Evolutionary conservation across 2,888 invertebrate species (phyloP).

Genomic region (Drosophila atroscutellata): DNA sequence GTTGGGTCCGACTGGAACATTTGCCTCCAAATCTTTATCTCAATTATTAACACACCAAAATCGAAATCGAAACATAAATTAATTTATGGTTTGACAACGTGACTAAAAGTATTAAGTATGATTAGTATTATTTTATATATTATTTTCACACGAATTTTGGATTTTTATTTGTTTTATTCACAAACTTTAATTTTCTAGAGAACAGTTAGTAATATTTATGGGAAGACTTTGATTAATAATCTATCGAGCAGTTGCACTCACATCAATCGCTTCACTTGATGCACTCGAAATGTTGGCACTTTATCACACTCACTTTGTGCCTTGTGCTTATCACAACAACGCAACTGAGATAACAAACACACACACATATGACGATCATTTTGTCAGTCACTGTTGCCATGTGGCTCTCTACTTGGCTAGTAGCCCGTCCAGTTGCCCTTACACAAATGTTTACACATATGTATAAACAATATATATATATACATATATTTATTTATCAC

Average conservation of each 20-base stretch:
- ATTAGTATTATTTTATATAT: background rate
- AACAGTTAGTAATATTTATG: background rate
- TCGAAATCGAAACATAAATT: background rate
- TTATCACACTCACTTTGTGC: constrained; percentile 23
- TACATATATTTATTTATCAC: constrained; percentile 39
- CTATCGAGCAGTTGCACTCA: background rate
- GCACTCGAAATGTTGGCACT: constrained; percentile 41
- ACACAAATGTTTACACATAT: background rate
- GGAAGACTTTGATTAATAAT: background rate
- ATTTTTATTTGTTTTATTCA: background rate
- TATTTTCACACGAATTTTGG: background rate
- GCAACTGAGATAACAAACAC: constrained; percentile 34
- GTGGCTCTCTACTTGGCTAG: constrained; percentile 21
- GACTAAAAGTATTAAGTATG: background rate
- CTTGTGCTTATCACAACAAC: constrained; percentile 33
- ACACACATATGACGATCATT: constrained; percentile 2
- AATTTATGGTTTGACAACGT: background rate
- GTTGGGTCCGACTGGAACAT: background rate
- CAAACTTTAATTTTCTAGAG: background rate
- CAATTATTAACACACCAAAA: background rate
- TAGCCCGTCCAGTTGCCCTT: constrained; percentile 13
- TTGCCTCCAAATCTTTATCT: background rate
- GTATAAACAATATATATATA: background rate
- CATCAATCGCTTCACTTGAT: constrained; percentile 30
- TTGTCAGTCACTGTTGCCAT: constrained; percentile 41